phyloP scores from a whole-genome alignment of 2,888 invertebrate genomes.

The Teleiodes luculella region DNA sequence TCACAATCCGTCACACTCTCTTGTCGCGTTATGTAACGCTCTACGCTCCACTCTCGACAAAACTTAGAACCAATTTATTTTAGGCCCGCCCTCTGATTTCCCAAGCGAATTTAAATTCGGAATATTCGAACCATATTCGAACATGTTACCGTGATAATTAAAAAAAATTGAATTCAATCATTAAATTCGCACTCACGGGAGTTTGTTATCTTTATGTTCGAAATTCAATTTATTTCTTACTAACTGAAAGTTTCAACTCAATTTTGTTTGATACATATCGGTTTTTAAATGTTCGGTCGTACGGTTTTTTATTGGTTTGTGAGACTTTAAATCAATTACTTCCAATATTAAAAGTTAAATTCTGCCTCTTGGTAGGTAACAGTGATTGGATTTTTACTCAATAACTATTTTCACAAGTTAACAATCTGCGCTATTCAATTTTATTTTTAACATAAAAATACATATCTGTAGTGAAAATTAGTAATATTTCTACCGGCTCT shows the following conservation, averaged over 20 bases:
- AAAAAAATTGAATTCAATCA: not conserved
- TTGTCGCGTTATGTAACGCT: not conserved
- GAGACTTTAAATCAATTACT: too few relatives aligned
- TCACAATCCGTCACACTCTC: constrained; percentile 25
- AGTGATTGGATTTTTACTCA: too few relatives aligned
- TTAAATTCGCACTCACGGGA: not conserved
- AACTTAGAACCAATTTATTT: constrained; percentile 46
- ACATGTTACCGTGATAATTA: not conserved
- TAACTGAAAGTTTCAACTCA: constrained; percentile 28
- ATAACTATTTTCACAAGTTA: too few relatives aligned
- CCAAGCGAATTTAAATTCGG: constrained; percentile 45
- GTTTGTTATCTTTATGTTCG: not conserved
- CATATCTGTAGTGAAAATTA: too few relatives aligned
- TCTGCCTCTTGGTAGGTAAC: too few relatives aligned
- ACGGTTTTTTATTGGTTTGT: too few relatives aligned
- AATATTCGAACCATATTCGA: too few relatives aligned
- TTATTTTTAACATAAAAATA: too few relatives aligned
- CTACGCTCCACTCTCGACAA: not conserved
- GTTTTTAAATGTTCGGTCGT: not conserved
- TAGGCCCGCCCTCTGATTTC: constrained; percentile 55
- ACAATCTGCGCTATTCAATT: too few relatives aligned
- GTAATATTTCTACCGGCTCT: too few relatives aligned
- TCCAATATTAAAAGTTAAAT: too few relatives aligned
- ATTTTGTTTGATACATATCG: not conserved
- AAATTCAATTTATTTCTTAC: constrained; percentile 1